Conservation (phyloP, 2,888 invertebrate species). For the Athalia circularis region DNA sequence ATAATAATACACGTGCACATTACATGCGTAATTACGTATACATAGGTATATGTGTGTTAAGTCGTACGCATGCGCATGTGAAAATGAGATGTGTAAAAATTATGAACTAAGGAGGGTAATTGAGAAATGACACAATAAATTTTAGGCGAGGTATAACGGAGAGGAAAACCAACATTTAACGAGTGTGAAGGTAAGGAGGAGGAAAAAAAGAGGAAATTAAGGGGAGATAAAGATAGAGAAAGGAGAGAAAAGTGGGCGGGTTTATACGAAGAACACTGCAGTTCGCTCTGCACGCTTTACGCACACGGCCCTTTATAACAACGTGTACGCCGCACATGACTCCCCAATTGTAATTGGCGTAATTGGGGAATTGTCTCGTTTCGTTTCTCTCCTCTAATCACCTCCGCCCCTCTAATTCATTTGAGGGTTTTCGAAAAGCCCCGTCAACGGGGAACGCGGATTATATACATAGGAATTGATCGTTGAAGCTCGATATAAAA, state of each 20-base stretch:
- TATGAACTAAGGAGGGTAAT: constrained; percentile 50
- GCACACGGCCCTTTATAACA: constrained; percentile 31
- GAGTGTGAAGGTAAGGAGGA: background rate
- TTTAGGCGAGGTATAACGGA: too few relatives aligned
- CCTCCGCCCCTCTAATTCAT: constrained; percentile 41
- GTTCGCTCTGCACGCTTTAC: constrained; percentile 40
- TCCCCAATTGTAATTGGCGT: constrained; percentile 56
- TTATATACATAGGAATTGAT: too few relatives aligned
- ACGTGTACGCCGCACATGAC: constrained; percentile 27
- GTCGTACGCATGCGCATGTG: too few relatives aligned
- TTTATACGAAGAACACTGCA: constrained; percentile 28
- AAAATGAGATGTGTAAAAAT: background rate
- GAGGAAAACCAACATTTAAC: background rate
- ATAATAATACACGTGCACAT: too few relatives aligned
- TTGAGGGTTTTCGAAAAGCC: background rate
- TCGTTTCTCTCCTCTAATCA: constrained; percentile 44
- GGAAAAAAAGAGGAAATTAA: background rate
- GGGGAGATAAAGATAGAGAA: background rate
- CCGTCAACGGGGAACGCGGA: background rate
- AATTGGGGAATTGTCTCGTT: constrained; percentile 50
- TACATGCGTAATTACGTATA: too few relatives aligned
- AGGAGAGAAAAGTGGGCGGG: constrained; percentile 41
- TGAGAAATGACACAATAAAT: constrained; percentile 49
- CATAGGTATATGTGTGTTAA: too few relatives aligned
- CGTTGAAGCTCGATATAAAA: too few relatives aligned